These are phyloP conservation scores for Ataeniobius toweri DNA, from an alignment of 2,797 vertebrate genomes.

Conservation along the genomic window DNA sequence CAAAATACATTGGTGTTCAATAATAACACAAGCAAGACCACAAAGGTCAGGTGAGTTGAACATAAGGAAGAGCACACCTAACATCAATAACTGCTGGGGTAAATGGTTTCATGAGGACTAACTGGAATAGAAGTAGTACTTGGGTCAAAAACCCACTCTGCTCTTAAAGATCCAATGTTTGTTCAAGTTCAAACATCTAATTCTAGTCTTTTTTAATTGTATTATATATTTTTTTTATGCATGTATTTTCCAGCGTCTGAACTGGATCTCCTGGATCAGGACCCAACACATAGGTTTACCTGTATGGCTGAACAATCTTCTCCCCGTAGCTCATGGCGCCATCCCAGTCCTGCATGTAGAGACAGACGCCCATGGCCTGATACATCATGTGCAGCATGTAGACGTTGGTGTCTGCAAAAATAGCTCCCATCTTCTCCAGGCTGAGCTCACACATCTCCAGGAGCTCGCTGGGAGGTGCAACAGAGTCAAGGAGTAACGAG, in stretches of 20 bases:
- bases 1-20: not conserved
- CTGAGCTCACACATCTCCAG: constrained; percentile 97
- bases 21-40: not conserved
- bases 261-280: not conserved
- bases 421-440: constrained; percentile 92
- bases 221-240: not conserved
- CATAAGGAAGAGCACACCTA: not conserved
- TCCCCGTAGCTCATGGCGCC: constrained; percentile 92
- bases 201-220: too few relatives aligned
- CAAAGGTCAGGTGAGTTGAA: not conserved
- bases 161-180: not conserved
- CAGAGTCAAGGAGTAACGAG: constrained; percentile 82
- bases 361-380: constrained; percentile 97
- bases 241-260: not conserved
- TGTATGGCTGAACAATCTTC: constrained; percentile 95
- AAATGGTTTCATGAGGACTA: not conserved
- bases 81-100: not conserved
- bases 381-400: constrained; percentile 99
- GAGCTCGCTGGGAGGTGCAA: constrained; percentile 90
- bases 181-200: too few relatives aligned
- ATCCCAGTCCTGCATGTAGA: constrained; percentile 98
- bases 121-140: not conserved
- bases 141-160: not conserved
- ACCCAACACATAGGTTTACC: constrained; percentile 72
- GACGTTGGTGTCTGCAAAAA: constrained; percentile 94